Evolutionary conservation across 2,797 vertebrate genomes (phyloP).

Genomic region (Mus minutoides): DNA sequence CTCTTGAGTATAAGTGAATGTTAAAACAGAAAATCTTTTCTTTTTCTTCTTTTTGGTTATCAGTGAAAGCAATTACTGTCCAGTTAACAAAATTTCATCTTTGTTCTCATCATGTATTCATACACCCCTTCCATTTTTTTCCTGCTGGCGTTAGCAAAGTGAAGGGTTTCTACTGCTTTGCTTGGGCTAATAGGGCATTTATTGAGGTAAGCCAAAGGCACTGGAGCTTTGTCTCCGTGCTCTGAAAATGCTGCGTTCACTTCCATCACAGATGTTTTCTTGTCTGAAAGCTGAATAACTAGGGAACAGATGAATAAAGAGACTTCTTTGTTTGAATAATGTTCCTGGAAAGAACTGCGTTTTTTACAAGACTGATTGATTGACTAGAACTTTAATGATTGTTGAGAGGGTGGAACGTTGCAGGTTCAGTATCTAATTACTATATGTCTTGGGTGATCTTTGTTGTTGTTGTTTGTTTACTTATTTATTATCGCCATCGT

Average conservation of each 20-base stretch:
- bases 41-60: not conserved
- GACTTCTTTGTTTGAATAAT: not conserved
- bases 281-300: not conserved
- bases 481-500: not conserved
- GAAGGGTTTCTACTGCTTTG: not conserved
- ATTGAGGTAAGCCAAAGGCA: not conserved
- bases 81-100: not conserved
- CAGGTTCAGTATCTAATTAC: not conserved
- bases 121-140: not conserved
- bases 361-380: not conserved
- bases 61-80: not conserved
- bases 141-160: not conserved
- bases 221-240: not conserved
- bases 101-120: not conserved
- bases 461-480: not conserved
- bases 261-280: conserved; percentile 9
- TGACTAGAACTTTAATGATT: not conserved
- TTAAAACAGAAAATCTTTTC: not conserved
- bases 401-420: not conserved
- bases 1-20: not conserved
- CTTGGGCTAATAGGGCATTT: not conserved
- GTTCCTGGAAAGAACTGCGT: not conserved
- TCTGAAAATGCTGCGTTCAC: not conserved
- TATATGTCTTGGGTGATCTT: not conserved
- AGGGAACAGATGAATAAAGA: not conserved